phyloP scores from a whole-genome alignment of 2,888 invertebrate genomes.

The Microchrysa polita region DNA sequence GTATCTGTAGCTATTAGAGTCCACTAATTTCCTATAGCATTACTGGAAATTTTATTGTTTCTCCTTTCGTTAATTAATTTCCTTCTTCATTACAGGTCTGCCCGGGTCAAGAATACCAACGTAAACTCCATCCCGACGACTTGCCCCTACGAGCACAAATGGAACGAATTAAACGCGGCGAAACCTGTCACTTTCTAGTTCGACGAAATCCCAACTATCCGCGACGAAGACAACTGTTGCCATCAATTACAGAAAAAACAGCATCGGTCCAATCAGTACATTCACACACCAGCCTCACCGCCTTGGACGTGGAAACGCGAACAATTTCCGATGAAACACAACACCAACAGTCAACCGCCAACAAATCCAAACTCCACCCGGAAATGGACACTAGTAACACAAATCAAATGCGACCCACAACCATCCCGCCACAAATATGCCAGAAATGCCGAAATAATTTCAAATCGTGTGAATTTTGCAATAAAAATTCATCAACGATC shows the following conservation, averaged over 20 bases:
- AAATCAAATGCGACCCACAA: conserved; percentile 1
- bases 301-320: conserved; percentile 40
- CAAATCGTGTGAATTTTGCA: conserved; percentile 60
- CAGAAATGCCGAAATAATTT: conserved; percentile 58
- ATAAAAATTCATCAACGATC: conserved; percentile 57
- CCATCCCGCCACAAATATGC: conserved; percentile 49
- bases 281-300: conserved; percentile 38
- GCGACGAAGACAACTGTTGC: conserved; percentile 63
- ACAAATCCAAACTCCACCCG: background rate
- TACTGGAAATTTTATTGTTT: background rate
- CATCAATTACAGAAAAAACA: conserved; percentile 52
- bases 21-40: too few species aligned
- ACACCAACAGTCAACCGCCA: background rate
- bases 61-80: conserved; percentile 54
- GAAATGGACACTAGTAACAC: conserved; percentile 24
- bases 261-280: conserved; percentile 47
- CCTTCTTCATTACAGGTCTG: conserved; percentile 66
- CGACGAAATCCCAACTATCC: conserved; percentile 82
- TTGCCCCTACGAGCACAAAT: conserved; percentile 81
- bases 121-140: conserved; percentile 88
- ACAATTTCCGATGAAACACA: conserved; percentile 18
- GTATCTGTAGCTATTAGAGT: too few species aligned
- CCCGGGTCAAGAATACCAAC: conserved; percentile 84
- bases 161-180: conserved; percentile 74
- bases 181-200: conserved; percentile 81